Evolutionary conservation across 2,113 vertebrate genomes (phyloP), one percentile per base, ranked within the genome.

Genomic region (Cairina moschata): DNA sequence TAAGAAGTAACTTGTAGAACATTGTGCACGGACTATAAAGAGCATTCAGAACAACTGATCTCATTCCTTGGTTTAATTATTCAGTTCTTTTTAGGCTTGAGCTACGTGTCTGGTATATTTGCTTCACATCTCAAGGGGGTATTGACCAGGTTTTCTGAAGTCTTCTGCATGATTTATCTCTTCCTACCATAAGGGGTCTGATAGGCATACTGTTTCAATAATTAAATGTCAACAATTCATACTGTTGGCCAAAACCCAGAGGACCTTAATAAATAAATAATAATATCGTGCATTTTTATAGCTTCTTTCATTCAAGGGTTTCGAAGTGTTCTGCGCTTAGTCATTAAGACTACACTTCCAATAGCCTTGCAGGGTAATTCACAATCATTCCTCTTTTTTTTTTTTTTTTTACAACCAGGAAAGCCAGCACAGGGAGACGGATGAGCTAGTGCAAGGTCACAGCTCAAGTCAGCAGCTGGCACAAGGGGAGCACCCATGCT

Each of bases 181-280:
- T 89, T 94, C 91, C 96, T 97, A 95, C 95, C 92, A 96, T 96
- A 96, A 97, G 92, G 93, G 73, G 82, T 94, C 69, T 83, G 89
- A 97, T 96, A 95, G 92, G 92, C 95, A 90, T 46, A 95, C 91
- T 83, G 95, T 96, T 97, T 97, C 95, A 95, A 97, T 97, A 97
- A 97, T 97, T 97, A 97, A 97, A 97, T 97, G 97, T 96, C 97
- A 97, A 96, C 96, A 96, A 96, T 94, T 97, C 95, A 96, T 91
- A 85, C 86, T 95, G 97, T 84, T 94, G 94, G 95, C 94, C 96
- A 96, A 97, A 95, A 93, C 93, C 95, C 93, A 78, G 75, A 96
- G 93, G 89, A 92, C 95, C 58, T 91, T 86, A 86, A 95, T 97
- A 97, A 97, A 96, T 97, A 94, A 96, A 87, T 94, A 96, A 97